Conservation (phyloP, 2,113 vertebrate genomes). For the Oenanthe oenanthe region DNA sequence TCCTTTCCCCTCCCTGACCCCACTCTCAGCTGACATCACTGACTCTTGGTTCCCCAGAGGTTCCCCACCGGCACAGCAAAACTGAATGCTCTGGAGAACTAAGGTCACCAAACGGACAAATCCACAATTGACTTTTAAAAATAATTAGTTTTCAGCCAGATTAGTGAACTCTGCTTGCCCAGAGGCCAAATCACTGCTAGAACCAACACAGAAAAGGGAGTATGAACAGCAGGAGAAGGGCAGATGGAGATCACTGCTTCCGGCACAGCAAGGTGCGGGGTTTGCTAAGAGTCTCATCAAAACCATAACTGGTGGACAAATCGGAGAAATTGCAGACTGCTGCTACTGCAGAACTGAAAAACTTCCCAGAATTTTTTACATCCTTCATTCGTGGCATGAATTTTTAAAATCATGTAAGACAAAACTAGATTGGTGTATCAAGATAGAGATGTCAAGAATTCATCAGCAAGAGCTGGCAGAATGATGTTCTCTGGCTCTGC, state of each 20-base stretch:
- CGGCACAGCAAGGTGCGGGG: background rate
- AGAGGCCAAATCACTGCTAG: background rate
- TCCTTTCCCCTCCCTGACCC: rapidly evolving
- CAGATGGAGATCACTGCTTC: background rate
- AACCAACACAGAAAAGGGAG: background rate
- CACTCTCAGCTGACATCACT: background rate
- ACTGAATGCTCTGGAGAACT: background rate
- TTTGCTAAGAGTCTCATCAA: background rate
- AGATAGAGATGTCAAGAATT: background rate
- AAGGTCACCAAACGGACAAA: background rate
- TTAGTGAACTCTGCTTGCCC: background rate
- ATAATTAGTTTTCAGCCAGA: background rate
- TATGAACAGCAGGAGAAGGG: background rate
- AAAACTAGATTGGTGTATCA: background rate
- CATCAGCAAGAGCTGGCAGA: background rate
- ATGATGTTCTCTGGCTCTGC: background rate
- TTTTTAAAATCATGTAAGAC: background rate
- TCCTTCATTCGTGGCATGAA: background rate
- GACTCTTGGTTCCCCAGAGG: background rate
- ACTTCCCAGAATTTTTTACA: background rate
- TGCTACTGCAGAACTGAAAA: background rate
- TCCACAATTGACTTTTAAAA: background rate
- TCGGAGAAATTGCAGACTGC: rapidly evolving
- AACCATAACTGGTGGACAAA: background rate
- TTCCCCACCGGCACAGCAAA: no score